A percentile compares a stretch with the other conserved stretches of the same genome.
Conservation (phyloP, 2,888 invertebrate species). For the Chrysopilus asiliformis region DNA sequence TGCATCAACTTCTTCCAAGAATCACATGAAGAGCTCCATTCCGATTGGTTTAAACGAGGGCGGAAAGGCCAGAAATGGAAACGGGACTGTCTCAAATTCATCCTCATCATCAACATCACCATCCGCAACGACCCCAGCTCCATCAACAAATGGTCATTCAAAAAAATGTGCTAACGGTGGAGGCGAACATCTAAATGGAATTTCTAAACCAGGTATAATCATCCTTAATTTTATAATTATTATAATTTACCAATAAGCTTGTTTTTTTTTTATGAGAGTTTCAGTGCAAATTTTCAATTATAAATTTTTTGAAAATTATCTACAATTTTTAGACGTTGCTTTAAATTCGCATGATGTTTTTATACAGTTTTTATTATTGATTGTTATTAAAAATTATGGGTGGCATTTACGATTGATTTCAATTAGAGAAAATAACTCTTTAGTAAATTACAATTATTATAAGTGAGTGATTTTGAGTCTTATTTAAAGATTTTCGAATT, state of each 20-base stretch:
- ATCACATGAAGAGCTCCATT: constrained; percentile 43
- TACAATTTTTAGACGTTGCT: neutral
- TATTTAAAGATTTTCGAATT: no score
- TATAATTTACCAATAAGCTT: neutral
- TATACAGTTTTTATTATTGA: no score
- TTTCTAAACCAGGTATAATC: constrained; percentile 29
- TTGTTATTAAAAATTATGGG: no score
- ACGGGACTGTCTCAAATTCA: constrained; percentile 11
- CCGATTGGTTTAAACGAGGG: constrained; percentile 37
- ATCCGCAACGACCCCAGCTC: constrained; percentile 3
- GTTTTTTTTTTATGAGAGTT: neutral
- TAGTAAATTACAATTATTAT: no score
- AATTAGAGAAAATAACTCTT: no score
- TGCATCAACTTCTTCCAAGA: constrained; percentile 39
- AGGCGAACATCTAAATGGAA: constrained; percentile 20
- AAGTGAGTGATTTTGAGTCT: no score
- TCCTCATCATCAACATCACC: no score
- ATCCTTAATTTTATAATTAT: neutral
- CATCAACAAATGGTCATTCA: constrained; percentile 9
- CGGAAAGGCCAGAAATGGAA: constrained; percentile 30
- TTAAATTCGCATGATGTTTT: constrained; percentile 1
- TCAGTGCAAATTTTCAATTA: neutral
- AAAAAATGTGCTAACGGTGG: constrained; percentile 9
- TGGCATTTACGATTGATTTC: no score
- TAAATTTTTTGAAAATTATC: neutral